Conservation (phyloP, 2,888 invertebrate species). For the Erynnis tages region DNA sequence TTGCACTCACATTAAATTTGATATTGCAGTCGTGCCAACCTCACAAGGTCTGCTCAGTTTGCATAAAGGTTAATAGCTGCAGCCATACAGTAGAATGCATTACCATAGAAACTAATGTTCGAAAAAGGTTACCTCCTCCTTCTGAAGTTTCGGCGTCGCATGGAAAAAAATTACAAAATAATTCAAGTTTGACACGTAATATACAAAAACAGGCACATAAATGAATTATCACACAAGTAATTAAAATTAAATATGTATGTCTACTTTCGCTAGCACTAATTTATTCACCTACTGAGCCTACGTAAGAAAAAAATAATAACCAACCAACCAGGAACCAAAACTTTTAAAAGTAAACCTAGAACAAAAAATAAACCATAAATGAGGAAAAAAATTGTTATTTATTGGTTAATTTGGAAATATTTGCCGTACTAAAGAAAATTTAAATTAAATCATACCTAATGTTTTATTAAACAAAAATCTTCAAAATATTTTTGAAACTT, state of each 20-base stretch:
- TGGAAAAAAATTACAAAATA: slow-evolving; percentile 28
- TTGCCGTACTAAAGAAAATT: too few relatives aligned
- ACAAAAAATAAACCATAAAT: slow-evolving; percentile 47
- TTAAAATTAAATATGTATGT: not conserved
- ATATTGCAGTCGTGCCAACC: not conserved
- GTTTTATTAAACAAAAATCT: too few relatives aligned
- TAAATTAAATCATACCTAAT: too few relatives aligned
- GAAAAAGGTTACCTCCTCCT: slow-evolving; percentile 69
- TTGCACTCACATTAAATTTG: too few relatives aligned
- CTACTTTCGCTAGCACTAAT: not conserved
- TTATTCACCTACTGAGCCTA: slow-evolving; percentile 13
- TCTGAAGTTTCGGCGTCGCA: slow-evolving; percentile 47
- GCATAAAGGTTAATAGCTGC: too few relatives aligned
- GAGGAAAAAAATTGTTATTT: not conserved
- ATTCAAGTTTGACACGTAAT: too few relatives aligned
- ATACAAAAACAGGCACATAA: too few relatives aligned
- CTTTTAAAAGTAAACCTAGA: slow-evolving; percentile 76
- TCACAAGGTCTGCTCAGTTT: too few relatives aligned
- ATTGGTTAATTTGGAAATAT: too few relatives aligned
- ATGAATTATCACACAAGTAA: too few relatives aligned
- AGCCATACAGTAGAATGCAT: slow-evolving; percentile 33
- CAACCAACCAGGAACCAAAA: slow-evolving; percentile 48
- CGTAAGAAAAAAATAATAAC: slow-evolving; percentile 19
- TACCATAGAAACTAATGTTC: slow-evolving; percentile 31
- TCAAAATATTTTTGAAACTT: too few relatives aligned